phyloP scores from a whole-genome alignment of 2,113 vertebrate genomes.

The Rafetus swinhoei region DNA sequence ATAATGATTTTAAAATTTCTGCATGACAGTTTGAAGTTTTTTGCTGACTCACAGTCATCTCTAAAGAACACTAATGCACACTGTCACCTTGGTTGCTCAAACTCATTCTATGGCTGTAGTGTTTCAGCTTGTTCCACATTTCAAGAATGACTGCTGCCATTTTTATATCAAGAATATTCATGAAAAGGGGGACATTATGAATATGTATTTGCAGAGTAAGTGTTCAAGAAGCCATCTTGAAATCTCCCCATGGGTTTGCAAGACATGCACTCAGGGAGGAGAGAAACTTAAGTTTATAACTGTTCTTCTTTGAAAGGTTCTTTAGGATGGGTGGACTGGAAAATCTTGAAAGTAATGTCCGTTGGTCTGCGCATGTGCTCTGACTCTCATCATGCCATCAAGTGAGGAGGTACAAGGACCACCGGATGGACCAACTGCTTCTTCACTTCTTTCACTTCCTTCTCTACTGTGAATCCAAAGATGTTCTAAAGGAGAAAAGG shows the following conservation, averaged over 20 bases:
- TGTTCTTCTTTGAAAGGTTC: too few relatives aligned
- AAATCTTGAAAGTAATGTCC: too few relatives aligned
- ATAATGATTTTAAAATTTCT: not conserved
- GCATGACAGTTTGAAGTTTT: not conserved
- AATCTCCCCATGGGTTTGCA: not conserved
- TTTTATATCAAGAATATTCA: not conserved
- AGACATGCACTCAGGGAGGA: not conserved
- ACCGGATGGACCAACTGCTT: too few relatives aligned
- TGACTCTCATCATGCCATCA: too few relatives aligned
- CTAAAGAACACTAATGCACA: not conserved
- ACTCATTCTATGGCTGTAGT: not conserved
- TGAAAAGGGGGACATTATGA: not conserved
- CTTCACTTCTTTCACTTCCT: too few relatives aligned
- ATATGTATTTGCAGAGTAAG: not conserved
- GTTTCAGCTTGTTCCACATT: not conserved
- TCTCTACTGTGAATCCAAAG: too few relatives aligned
- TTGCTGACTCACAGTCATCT: constrained; percentile 27
- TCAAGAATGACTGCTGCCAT: not conserved
- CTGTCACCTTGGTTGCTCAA: not conserved
- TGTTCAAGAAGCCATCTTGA: not conserved
- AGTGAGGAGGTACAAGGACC: too few relatives aligned
- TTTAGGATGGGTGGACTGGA: too few relatives aligned
- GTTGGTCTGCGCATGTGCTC: too few relatives aligned
- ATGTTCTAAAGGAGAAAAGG: too few relatives aligned
- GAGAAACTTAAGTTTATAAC: not conserved